Evolutionary conservation across 2,888 invertebrate genomes (phyloP).

Genomic region (Physocephala rufipes): DNA sequence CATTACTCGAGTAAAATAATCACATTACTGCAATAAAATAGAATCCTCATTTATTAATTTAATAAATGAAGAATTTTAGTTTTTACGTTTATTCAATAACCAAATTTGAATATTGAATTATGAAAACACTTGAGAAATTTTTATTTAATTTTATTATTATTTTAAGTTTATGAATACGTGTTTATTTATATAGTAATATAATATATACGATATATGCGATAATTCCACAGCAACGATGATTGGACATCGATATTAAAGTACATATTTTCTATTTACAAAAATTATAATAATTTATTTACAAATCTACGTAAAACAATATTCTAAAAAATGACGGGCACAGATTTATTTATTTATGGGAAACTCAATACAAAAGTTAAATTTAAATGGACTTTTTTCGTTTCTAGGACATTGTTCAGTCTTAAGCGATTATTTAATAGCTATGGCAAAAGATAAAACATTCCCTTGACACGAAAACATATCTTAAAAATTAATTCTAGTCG

Average conservation of each 20-base stretch:
- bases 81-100: too few relatives aligned
- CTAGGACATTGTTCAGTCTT: conserved; percentile 66
- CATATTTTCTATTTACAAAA: conserved; percentile 22
- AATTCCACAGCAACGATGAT: conserved; percentile 10
- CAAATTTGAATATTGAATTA: too few relatives aligned
- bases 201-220: background rate
- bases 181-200: background rate
- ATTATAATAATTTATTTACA: conserved; percentile 28
- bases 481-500: background rate
- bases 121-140: conserved; percentile 1
- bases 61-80: too few relatives aligned
- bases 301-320: background rate
- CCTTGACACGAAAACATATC: conserved; percentile 45
- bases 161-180: background rate
- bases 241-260: conserved; percentile 18
- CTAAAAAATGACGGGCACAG: background rate
- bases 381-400: conserved; percentile 41
- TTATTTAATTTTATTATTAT: conserved; percentile 8
- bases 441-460: conserved; percentile 53
- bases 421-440: conserved; percentile 60
- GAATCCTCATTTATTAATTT: background rate
- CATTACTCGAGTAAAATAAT: too few relatives aligned
- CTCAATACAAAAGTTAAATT: background rate
- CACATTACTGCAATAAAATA: too few relatives aligned
- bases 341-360: background rate